Conservation (phyloP, 2,888 invertebrate species). For the Empis livida region DNA sequence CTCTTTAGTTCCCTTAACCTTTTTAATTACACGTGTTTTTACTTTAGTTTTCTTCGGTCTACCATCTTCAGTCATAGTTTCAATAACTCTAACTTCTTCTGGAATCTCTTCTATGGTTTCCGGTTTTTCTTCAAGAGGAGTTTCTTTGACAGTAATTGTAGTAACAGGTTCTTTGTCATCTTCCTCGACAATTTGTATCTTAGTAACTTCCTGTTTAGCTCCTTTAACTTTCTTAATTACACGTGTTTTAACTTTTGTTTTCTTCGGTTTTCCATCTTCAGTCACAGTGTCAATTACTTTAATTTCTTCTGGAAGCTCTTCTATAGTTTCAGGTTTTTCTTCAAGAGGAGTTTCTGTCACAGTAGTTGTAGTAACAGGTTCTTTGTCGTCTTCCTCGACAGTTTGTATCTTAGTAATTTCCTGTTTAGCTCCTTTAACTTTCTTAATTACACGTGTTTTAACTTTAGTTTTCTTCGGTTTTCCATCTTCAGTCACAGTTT, state of each 20-base stretch:
- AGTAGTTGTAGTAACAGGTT: slow-evolving; percentile 28
- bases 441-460: slow-evolving; percentile 15
- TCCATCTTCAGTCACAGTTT: slow-evolving; percentile 17
- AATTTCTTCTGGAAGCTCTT: slow-evolving; percentile 24
- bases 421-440: slow-evolving; percentile 22
- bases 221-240: slow-evolving; percentile 29
- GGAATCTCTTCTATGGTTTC: slow-evolving; percentile 27
- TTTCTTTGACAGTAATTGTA: slow-evolving; percentile 18
- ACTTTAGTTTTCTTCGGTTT: slow-evolving; percentile 27
- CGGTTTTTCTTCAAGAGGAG: slow-evolving; percentile 15
- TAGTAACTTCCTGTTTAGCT: slow-evolving; percentile 27
- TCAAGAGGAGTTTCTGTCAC: slow-evolving; percentile 14
- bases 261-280: slow-evolving; percentile 26
- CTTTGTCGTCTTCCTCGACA: slow-evolving; percentile 30
- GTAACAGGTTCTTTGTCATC: slow-evolving; percentile 24
- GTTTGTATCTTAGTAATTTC: slow-evolving; percentile 34
- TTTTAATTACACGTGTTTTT: slow-evolving; percentile 24
- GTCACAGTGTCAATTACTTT: slow-evolving; percentile 35
- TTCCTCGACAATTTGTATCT: slow-evolving; percentile 27
- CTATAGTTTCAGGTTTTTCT: slow-evolving; percentile 23
- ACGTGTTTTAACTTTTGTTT: slow-evolving; percentile 22
- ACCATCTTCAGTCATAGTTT: slow-evolving; percentile 22
- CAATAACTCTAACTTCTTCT: slow-evolving; percentile 15
- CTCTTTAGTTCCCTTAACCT: slow-evolving; percentile 20
- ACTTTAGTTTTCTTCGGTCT: slow-evolving; percentile 21